Conservation (phyloP, 1,140 invertebrate species). For the Meloidogyne exigua region DNA sequence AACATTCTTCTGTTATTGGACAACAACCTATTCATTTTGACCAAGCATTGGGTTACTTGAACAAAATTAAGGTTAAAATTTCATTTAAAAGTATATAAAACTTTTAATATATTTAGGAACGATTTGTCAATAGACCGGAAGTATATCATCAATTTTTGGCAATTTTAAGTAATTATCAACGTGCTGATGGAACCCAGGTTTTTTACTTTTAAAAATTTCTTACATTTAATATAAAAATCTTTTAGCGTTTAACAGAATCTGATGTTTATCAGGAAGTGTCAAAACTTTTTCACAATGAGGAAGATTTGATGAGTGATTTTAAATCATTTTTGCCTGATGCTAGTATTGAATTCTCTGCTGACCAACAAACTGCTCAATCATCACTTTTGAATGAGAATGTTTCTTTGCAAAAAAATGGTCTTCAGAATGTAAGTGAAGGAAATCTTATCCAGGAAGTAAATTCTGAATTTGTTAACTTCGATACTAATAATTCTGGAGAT, state of each 20-base stretch:
- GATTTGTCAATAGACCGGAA: slow-evolving; percentile 33
- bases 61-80: slow-evolving; percentile 32
- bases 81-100: background rate
- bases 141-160: slow-evolving; percentile 41
- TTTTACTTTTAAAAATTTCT: background rate
- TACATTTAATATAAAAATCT: background rate
- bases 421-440: background rate
- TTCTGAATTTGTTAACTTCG: background rate
- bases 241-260: slow-evolving; percentile 28
- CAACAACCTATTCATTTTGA: slow-evolving; percentile 38
- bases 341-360: slow-evolving; percentile 19
- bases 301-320: slow-evolving; percentile 42
- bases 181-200: slow-evolving; percentile 9
- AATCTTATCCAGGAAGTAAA: background rate
- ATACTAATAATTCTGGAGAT: background rate
- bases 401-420: background rate
- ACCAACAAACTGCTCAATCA: background rate
- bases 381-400: background rate
- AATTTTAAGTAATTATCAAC: slow-evolving; percentile 35
- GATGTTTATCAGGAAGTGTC: slow-evolving; percentile 33
- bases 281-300: slow-evolving; percentile 33
- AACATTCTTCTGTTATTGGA: slow-evolving; percentile 10
- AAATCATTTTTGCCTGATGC: slow-evolving; percentile 44
- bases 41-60: slow-evolving; percentile 39
- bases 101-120: slow-evolving; percentile 27